Evolutionary conservation across 2,888 invertebrate species (phyloP), one percentile per base, ranked within the genome.

Genomic region (Drosophila prolongata): DNA sequence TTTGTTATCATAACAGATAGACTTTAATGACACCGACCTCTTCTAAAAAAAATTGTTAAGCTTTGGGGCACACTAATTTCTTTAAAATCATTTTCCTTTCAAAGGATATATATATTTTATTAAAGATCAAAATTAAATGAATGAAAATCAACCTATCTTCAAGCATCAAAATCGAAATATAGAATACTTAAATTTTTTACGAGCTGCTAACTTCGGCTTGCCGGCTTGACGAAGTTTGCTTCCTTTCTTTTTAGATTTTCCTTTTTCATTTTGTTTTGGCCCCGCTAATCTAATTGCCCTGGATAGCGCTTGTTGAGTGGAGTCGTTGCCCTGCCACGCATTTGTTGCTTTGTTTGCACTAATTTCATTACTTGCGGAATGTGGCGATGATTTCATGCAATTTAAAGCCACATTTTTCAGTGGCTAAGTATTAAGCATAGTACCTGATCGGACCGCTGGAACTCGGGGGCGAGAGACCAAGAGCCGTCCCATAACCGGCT

Each of bases 381-480:
- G 85, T 77, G 77, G 67, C 84, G 84, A 89, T 90, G 86, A 87
- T 89, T 89, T 89, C 87, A 89, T 89, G 89, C 89, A 87, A 89
- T 89, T 89, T 87, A 84, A 83, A 83, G 81, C 81, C 72, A 75
- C 80, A 85, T 88, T 86, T 86, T 84, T 84, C 77, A 87, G 82
- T 82, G 68, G 76, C 67, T 46, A 74, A 69, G 71, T 82, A 79
- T 85, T 83, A 85, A 85, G 83, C 83, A 78, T 79, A 78, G 76
- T 42, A 71, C 72, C 40, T 34, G 43, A 57, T 27, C 40, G 16
- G 19, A 54, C 40, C n/a, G 54, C 47, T 9, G 47, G 30, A 47
- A 47, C 47, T 14, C 30, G 30, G 47, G 43, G 30, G 2, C 47
- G 30, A 47, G 47, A 30, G 47, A 14, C 40, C 34, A 35, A 46